Evolutionary conservation across 2,113 vertebrate species (phyloP).

Genomic region (Sminthopsis crassicaudata): DNA sequence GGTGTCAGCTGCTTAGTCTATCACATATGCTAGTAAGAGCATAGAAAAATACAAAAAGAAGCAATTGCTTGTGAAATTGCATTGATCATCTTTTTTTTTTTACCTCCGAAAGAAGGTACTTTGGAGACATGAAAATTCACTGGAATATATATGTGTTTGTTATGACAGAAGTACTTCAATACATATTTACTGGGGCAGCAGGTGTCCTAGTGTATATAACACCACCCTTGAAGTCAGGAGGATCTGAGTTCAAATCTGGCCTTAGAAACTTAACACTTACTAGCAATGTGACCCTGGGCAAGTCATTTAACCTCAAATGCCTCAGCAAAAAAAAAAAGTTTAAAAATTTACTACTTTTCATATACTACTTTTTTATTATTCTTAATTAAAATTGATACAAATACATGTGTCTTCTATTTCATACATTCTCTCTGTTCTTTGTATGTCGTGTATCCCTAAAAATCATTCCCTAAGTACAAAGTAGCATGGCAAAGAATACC

Average conservation of each 20-base stretch:
- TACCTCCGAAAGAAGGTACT: neutral
- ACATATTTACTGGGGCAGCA: neutral
- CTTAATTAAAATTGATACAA: neutral
- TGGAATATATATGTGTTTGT: neutral
- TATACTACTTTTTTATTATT: neutral
- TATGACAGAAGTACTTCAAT: neutral
- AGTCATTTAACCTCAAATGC: too few species aligned
- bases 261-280: too few species aligned
- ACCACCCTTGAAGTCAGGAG: too few species aligned
- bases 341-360: neutral
- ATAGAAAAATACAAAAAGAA: neutral
- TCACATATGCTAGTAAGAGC: neutral
- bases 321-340: too few species aligned
- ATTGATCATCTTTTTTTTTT: conserved; percentile 43
- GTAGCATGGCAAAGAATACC: neutral
- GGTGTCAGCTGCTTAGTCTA: conserved; percentile 14
- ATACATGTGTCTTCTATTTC: neutral
- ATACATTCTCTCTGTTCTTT: neutral
- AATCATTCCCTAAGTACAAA: neutral
- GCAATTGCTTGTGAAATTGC: neutral
- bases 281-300: too few species aligned
- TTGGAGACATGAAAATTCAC: neutral
- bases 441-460: neutral
- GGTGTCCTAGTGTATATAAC: too few species aligned
- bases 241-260: too few species aligned